Percentiles rank a stretch among this genome's conserved stretches.
phyloP scores from a whole-genome alignment of 2,888 invertebrate species.

The Sphinx pinastri region DNA sequence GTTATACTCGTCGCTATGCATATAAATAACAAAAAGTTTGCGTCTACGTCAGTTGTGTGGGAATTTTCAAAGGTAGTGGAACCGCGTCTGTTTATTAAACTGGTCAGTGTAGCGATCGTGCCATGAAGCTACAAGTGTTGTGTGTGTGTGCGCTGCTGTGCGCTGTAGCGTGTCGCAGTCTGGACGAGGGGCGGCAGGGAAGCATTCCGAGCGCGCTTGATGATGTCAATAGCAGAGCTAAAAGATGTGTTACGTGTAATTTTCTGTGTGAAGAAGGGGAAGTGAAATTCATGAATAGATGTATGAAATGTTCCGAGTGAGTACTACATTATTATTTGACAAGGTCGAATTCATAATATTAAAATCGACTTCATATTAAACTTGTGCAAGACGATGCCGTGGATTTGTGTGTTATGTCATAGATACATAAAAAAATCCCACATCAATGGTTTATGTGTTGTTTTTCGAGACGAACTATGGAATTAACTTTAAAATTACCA shows the following conservation, averaged over 20 bases:
- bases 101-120: background rate
- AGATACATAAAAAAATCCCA: no score
- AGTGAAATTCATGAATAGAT: background rate
- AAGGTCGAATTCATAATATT: background rate
- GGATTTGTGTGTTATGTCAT: no score
- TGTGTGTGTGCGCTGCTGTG: slow-evolving; percentile 1
- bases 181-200: background rate
- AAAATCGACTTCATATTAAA: no score
- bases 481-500: no score
- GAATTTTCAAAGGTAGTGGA: background rate
- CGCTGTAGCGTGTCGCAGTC: background rate
- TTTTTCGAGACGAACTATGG: no score
- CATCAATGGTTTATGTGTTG: no score
- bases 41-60: background rate
- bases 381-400: no score
- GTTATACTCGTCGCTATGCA: background rate
- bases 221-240: background rate
- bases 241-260: background rate
- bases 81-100: background rate
- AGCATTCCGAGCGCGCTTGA: background rate
- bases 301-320: background rate
- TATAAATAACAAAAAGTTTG: background rate
- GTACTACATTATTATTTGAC: background rate
- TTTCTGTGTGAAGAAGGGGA: background rate
- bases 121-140: background rate